Evolutionary conservation across 1,140 invertebrate species (phyloP).

Genomic region (Bombus waltoni): DNA sequence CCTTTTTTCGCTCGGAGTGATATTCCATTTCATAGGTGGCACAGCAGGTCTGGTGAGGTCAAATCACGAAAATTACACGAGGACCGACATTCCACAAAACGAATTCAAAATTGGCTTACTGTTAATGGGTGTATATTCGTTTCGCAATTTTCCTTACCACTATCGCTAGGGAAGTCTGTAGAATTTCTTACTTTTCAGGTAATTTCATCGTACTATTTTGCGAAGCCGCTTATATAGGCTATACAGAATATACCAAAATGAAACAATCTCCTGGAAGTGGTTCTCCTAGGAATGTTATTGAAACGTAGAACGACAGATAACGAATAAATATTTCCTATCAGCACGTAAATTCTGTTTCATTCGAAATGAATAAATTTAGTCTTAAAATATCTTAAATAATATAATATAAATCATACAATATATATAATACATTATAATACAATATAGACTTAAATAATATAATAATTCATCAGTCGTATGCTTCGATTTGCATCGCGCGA

Average conservation of each 20-base stretch:
- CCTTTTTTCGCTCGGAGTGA: constrained; percentile 55
- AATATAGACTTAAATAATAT: too few relatives aligned
- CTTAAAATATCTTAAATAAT: too few relatives aligned
- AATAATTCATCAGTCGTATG: background rate
- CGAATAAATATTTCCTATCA: background rate
- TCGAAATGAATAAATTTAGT: background rate
- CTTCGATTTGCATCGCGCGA: background rate
- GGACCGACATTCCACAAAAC: constrained; percentile 26
- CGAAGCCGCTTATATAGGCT: background rate
- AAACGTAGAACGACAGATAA: background rate
- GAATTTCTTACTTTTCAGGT: background rate
- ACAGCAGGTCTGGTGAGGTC: constrained; percentile 52
- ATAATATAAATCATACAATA: too few relatives aligned
- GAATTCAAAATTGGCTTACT: constrained; percentile 52
- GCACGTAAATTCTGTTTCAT: too few relatives aligned
- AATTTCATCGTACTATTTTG: constrained; percentile 23
- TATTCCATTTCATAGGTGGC: constrained; percentile 59
- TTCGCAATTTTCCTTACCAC: background rate
- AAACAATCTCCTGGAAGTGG: too few relatives aligned
- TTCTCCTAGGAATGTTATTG: too few relatives aligned
- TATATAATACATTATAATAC: too few relatives aligned
- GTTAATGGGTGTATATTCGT: constrained; percentile 33
- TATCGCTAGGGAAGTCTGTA: background rate
- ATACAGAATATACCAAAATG: background rate
- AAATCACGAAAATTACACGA: background rate